phyloP scores from a whole-genome alignment of 2,797 vertebrate genomes.

The Oceanodroma leucorhoa region DNA sequence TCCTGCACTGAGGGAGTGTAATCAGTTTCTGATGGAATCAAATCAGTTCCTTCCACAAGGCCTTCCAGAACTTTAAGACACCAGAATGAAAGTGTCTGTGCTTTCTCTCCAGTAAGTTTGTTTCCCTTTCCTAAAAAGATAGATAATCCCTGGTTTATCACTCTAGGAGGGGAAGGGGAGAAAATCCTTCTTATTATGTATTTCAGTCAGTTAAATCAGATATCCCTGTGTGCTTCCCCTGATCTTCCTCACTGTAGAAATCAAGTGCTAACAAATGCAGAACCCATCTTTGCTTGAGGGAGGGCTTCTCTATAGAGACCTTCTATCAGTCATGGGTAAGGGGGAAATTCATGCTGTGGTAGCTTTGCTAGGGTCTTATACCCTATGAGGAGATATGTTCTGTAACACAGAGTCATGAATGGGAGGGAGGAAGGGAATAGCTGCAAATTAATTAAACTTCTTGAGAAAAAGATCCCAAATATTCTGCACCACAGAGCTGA shows the following conservation, averaged over 20 bases:
- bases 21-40: not conserved
- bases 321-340: accelerated
- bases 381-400: not conserved
- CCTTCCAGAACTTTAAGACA: not conserved
- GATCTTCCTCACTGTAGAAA: not conserved
- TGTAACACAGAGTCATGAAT: not conserved
- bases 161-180: not conserved
- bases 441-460: not conserved
- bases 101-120: not conserved
- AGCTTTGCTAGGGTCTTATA: not conserved
- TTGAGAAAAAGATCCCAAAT: not conserved
- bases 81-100: not conserved
- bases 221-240: not conserved
- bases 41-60: not conserved
- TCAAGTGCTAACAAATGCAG: not conserved
- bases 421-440: not conserved
- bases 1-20: not conserved
- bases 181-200: not conserved
- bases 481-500: not conserved
- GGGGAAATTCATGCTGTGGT: not conserved
- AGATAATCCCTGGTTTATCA: not conserved
- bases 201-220: not conserved
- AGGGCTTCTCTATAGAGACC: not conserved
- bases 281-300: not conserved
- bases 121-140: not conserved